Base-by-base conservation (phyloP, 2,888 invertebrate species). In the Corbicula japonica region DNA sequence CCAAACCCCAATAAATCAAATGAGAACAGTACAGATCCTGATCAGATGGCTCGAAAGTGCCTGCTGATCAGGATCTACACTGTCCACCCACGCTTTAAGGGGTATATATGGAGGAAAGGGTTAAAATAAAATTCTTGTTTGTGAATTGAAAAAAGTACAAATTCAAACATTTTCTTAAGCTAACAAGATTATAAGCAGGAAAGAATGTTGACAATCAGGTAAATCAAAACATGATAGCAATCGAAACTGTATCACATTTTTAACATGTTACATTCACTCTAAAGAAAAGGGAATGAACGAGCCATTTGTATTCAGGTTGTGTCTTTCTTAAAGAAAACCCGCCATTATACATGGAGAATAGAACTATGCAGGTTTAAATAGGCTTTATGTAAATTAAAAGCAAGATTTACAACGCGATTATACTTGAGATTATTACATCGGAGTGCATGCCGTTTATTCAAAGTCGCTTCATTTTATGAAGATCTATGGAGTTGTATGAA, bases 341-440 rank as follows among this genome's bases (percentile, higher is more conserved):
- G 23, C 70, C 38, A 48, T 70, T 61, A 63, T 72, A 32, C n/a
- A 38, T 21, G 63, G 34, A 72, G 41, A 62, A 72, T 63, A 56
- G 56, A 50, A 32, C 46, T 72, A 32, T 52, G 72, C 72, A 63
- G 35, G 50, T 71, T 63, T 63, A 72, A 72, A 62, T 56, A 46
- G 62, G 52, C 61, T 52, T 54, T 63, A 72, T 72, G 72, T 44
- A 63, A 63, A 72, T 72, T 54, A 56, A 63, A 63, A 72, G 63
- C 28, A 0, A 52, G 56, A 72, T 72, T 35, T 62, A 72, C 44
- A 41, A 15, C 15, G 8, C 44, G 72, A 72, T 72, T 63, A 56
- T 21, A 38, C 23, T 15, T 8, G 32, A 72, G 72, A 72, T 72
- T 56, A 72, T 72, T 35, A 63, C 56, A 72, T 52, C 41, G 48